Base-by-base conservation (phyloP, 2,113 vertebrate species). In the Notechis scutatus region DNA sequence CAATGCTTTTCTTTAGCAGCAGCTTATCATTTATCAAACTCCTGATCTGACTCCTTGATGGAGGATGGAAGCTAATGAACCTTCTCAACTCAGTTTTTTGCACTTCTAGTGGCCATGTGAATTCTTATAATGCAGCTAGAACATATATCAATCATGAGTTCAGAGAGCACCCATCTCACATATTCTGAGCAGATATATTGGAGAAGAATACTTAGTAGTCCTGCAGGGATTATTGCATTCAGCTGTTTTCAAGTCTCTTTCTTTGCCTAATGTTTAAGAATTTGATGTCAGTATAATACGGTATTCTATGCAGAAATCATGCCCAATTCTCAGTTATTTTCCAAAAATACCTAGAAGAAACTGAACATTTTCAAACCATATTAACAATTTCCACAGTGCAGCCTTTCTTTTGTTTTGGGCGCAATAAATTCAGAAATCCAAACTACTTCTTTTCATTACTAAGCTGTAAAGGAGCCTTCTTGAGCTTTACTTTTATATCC, bases 201-300 rank as follows among this genome's bases (percentile, higher is more conserved):
- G 0, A 21, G 0, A 15, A 1, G 69, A 0, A 21, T 3, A 7
- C 54, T 92, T 1, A 0, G 34, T 1, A 0, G n/a, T 21, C 11
- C 92, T 0, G 93, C 81, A 95, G 94, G 91, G 92, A 74, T 94
- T 0, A 0, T 18, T 0, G 29, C 7, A 0, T 14, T 92, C 34
- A 2, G 92, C 15, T 89, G 52, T 57, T 34, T 29, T 39, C n/a
- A 91, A 18, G 0, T 2, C 15, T 2, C 7, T n/a, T 54, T 3
- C 26, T 10, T 4, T n/a, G 29, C 50, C 29, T n/a, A 88, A 7
- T 54, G 26, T 55, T 88, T 52, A n/a, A 69, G 64, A 15, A n/a
- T n/a, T 5, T n/a, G 4, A 69, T 69, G 29, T 15, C 61, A n/a
- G 64, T 34, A 34, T 64, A n/a, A 29, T 61, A 56, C 5, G 20